phyloP scores from a whole-genome alignment of 2,113 vertebrate genomes.

The Jacana jacana region DNA sequence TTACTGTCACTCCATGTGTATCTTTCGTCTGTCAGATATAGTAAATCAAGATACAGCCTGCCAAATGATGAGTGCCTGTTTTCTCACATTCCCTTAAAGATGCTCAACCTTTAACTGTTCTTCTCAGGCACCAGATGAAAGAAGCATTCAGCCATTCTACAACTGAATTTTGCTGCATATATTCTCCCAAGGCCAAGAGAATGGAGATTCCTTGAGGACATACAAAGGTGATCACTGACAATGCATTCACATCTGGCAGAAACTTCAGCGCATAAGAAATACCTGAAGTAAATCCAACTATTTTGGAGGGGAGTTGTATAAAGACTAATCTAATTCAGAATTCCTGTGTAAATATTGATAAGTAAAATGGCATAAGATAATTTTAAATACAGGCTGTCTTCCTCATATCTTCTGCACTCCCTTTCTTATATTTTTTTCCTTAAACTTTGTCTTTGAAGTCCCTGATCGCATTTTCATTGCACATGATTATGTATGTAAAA shows the following conservation, averaged over 20 bases:
- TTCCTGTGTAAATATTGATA: background rate
- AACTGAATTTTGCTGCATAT: background rate
- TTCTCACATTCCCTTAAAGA: background rate
- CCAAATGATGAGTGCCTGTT: background rate
- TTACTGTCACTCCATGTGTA: background rate
- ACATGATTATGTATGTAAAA: background rate
- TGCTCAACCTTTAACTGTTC: background rate
- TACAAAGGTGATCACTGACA: background rate
- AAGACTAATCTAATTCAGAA: background rate
- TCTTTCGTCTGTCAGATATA: background rate
- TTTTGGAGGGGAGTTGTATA: background rate
- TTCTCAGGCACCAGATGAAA: slow-evolving; percentile 6
- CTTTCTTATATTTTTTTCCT: background rate
- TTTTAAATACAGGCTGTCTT: background rate
- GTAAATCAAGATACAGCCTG: background rate
- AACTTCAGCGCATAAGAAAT: background rate
- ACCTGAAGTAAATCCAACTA: background rate
- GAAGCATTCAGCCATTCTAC: background rate
- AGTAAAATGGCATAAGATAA: background rate
- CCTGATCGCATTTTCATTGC: background rate
- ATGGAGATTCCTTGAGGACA: background rate
- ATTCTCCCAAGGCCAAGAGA: background rate
- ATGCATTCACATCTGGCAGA: background rate
- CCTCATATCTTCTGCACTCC: background rate
- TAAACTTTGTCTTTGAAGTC: background rate